phyloP scores from a whole-genome alignment of 2,797 vertebrate species.

The Moxostoma hubbsi region DNA sequence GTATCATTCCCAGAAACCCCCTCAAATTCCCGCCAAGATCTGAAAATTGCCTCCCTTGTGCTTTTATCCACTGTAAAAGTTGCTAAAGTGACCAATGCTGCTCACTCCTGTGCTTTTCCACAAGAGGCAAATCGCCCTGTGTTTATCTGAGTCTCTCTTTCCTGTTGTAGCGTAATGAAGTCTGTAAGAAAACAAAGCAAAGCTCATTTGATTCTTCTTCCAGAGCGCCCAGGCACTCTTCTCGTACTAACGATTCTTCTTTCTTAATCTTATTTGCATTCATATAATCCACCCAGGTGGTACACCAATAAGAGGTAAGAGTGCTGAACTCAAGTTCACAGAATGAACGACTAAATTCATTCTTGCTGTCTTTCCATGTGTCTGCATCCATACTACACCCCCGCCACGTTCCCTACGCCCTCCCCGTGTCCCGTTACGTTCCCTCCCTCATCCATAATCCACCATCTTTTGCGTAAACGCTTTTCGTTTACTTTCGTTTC shows the following conservation, averaged over 20 bases:
- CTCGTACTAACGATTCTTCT: constrained; percentile 99
- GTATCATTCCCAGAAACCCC: not conserved
- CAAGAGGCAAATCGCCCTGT: constrained; percentile 85
- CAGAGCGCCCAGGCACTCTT: constrained; percentile 98
- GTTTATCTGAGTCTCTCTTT: constrained; percentile 48
- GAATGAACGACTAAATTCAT: constrained; percentile 99
- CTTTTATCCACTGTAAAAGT: constrained; percentile 85
- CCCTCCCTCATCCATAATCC: constrained; percentile 80
- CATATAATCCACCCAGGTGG: constrained; percentile 99
- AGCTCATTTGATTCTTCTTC: constrained; percentile 99
- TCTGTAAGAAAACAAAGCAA: constrained; percentile 79
- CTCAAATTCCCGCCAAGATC: constrained; percentile 64
- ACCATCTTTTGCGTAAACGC: constrained; percentile 74
- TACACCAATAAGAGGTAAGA: constrained; percentile 99
- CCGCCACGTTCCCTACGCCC: constrained; percentile 4
- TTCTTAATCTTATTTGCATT: constrained; percentile 99
- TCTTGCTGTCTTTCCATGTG: constrained; percentile 94
- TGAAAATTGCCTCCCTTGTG: constrained; percentile 73
- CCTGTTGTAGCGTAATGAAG: constrained; percentile 81
- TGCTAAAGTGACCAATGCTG: constrained; percentile 87
- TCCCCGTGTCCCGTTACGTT: constrained; percentile 80
- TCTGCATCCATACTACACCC: constrained; percentile 83
- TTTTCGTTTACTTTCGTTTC: constrained; percentile 65
- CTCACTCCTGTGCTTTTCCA: constrained; percentile 88
- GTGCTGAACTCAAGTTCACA: constrained; percentile 99